Evolutionary conservation across 1,140 invertebrate genomes (phyloP), one percentile per base, ranked within the genome.

Genomic region (Lordiphosa clarofinis): DNA sequence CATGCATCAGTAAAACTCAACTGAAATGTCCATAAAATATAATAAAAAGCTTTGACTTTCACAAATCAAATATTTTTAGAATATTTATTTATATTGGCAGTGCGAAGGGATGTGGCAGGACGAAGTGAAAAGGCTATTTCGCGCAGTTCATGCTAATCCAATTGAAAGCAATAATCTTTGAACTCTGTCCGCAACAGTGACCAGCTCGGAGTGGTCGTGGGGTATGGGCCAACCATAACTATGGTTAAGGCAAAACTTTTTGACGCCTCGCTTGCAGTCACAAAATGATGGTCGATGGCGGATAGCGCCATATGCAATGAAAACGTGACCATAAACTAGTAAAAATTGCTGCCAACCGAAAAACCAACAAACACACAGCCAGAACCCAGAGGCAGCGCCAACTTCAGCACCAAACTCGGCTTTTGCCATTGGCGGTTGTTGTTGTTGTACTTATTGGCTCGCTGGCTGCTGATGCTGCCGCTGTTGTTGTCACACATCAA

Each of bases 401-500:
- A 4, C 21, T 2, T 6, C 24, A 7, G 24, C 6, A 6, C 57
- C 62, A 55, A 57, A 82, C 50, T 82, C 72, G 75, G 76, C 67
- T 52, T 72, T 75, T 75, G 76, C 63, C 67, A 76, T 73, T 81
- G 67, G 67, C 21, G n/a, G n/a, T n/a, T n/a, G 36, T 56, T 61
- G 50, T 62, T 66, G 24, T 39, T 56, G 48, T 39, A 37, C 36
- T 50, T 50, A 39, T 37, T 52, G 36, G 59, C 48, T 70, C 67
- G 67, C 56, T 68, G 67, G 75, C 76, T 68, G 69, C 68, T 75
- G 72, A 11, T 44, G 43, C 48, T 67, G 72, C 62, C 67, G 71
- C 55, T 81, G 75, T 75, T 81, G 75, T 75, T 76, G 76, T 82
- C 76, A 82, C 68, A 81, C 78, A 81, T 81, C 72, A 75, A 67